These are phyloP conservation scores for Brevimyrus niger DNA, from an alignment of 2,113 vertebrate genomes.

Conservation along the genomic window DNA sequence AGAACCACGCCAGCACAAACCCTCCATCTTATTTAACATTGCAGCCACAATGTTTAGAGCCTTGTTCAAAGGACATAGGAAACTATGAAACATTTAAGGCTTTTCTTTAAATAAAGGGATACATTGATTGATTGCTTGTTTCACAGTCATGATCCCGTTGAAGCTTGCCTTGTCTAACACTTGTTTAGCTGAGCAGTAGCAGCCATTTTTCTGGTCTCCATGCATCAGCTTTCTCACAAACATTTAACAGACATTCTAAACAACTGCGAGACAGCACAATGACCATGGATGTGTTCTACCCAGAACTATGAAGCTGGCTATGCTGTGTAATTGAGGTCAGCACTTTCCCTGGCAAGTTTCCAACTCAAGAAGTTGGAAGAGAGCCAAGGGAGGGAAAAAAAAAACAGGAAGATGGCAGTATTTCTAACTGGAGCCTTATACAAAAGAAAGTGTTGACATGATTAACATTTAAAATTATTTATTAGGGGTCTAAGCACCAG, in stretches of 20 bases:
- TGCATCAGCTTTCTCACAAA: neutral
- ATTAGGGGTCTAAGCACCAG: neutral
- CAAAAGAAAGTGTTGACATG: slow-evolving; percentile 1
- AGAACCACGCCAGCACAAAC: neutral
- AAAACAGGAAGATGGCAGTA: slow-evolving; percentile 15
- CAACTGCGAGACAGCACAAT: neutral
- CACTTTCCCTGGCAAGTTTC: neutral
- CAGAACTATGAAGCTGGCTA: neutral
- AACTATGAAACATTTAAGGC: slow-evolving; percentile 2
- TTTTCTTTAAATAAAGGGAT: neutral
- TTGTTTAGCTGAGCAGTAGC: neutral
- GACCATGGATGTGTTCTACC: neutral
- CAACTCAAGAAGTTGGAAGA: neutral
- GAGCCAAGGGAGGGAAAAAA: neutral
- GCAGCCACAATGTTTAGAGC: neutral
- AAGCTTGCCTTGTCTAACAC: neutral
- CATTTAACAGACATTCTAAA: neutral
- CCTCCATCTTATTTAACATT: neutral
- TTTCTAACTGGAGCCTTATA: slow-evolving; percentile 20
- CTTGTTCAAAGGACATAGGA: neutral
- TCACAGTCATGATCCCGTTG: neutral
- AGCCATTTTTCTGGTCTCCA: neutral
- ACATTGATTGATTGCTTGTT: slow-evolving; percentile 9
- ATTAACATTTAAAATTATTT: neutral
- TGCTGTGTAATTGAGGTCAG: neutral